Conservation (phyloP, 2,797 vertebrate species). For the Oreochromis grahami region DNA sequence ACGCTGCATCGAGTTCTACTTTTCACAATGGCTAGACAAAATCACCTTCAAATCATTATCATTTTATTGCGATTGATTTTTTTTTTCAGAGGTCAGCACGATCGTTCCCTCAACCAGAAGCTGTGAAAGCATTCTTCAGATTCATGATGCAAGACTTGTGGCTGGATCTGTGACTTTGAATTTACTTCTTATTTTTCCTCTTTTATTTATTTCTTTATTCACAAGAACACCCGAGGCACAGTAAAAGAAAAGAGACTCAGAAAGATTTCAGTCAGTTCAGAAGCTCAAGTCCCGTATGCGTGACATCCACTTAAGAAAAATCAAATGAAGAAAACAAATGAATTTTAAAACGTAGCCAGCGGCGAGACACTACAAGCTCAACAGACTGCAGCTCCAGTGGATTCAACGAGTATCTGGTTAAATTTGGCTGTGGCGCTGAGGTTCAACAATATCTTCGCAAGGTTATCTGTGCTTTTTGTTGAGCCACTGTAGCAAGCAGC, state of each 20-base stretch:
- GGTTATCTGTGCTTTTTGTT: background rate
- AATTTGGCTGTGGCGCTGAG: background rate
- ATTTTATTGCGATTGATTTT: constrained; percentile 33
- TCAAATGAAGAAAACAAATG: background rate
- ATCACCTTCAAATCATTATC: constrained; percentile 24
- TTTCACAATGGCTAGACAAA: constrained; percentile 20
- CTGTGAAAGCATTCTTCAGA: background rate
- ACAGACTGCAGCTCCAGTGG: background rate
- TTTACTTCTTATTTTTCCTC: background rate
- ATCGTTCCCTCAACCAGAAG: background rate
- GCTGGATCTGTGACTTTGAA: background rate
- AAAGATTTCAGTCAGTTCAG: background rate
- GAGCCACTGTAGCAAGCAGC: background rate
- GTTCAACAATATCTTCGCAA: background rate
- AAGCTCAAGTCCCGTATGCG: background rate
- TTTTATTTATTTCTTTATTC: background rate
- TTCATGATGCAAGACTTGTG: background rate
- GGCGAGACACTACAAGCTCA: background rate
- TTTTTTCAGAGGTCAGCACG: constrained; percentile 3
- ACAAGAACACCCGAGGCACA: background rate
- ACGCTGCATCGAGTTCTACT: constrained; percentile 17
- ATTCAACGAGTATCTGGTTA: background rate
- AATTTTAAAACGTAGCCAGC: background rate
- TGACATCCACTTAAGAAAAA: background rate
- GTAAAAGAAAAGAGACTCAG: background rate